These are phyloP conservation scores for Rotaria sp. DNA, from an alignment of 2,888 invertebrate genomes.

Conservation along the genomic window DNA sequence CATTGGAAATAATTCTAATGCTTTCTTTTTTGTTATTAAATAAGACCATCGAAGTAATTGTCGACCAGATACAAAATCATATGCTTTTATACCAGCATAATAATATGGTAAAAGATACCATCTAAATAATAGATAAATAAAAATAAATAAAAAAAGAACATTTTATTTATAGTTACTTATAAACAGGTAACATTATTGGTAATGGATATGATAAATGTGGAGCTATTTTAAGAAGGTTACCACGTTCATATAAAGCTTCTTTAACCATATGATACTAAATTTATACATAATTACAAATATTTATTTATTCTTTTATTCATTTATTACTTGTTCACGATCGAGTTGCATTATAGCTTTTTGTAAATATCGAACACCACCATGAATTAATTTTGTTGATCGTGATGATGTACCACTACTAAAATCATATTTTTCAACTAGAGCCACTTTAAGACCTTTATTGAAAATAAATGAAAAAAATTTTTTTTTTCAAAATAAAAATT, in stretches of 20 bases:
- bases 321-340: constrained; percentile 69
- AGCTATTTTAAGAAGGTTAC: constrained; percentile 84
- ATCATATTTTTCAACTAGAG: constrained; percentile 86
- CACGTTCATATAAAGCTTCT: constrained; percentile 88
- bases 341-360: constrained; percentile 89
- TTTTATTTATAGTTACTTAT: neutral
- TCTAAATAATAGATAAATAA: constrained; percentile 68
- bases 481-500: too few relatives aligned
- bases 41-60: constrained; percentile 90
- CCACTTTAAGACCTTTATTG: constrained; percentile 75
- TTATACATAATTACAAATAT: neutral
- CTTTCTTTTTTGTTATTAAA: constrained; percentile 80
- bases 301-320: neutral
- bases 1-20: constrained; percentile 95
- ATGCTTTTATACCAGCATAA: constrained; percentile 96
- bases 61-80: constrained; percentile 91
- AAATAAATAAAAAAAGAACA: neutral
- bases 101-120: constrained; percentile 99
- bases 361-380: constrained; percentile 92
- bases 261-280: constrained; percentile 83
- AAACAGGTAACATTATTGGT: constrained; percentile 83
- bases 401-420: constrained; percentile 92
- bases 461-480: neutral
- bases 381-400: constrained; percentile 91
- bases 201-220: constrained; percentile 91